Percentiles rank a stretch among this genome's conserved stretches.
Conservation (phyloP, 2,113 vertebrate genomes). For the Brachionichthys hirsutus region DNA sequence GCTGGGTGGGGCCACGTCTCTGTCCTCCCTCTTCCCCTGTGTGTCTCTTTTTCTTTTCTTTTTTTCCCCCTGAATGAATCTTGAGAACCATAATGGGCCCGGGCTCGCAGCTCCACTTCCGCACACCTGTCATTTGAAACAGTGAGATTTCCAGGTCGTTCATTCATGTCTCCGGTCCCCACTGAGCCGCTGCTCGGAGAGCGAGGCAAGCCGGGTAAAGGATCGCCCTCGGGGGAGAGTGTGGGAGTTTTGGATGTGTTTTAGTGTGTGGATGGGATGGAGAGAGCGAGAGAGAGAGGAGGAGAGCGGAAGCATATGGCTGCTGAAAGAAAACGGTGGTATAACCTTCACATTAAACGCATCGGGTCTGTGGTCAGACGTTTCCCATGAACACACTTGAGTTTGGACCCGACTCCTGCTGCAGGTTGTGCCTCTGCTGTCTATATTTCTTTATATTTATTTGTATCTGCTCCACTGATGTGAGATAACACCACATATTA, state of each 20-base stretch:
- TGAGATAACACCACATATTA: no score
- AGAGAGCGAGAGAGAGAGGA: no score
- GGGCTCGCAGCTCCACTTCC: constrained; percentile 75
- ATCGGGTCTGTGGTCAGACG: not conserved
- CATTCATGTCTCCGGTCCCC: constrained; percentile 69
- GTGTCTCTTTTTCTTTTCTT: constrained; percentile 13
- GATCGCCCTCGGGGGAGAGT: constrained; percentile 65
- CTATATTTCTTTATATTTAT: no score
- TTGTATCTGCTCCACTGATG: no score
- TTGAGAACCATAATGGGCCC: constrained; percentile 62
- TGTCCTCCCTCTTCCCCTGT: constrained; percentile 48
- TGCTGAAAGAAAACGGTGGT: constrained; percentile 15
- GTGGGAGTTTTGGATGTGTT: constrained; percentile 14
- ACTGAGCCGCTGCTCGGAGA: constrained; percentile 62
- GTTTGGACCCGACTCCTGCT: constrained; percentile 5
- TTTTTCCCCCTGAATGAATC: constrained; percentile 64
- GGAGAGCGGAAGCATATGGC: constrained; percentile 15
- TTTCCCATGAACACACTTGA: constrained; percentile 24
- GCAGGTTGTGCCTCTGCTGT: not conserved
- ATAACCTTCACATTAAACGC: not conserved
- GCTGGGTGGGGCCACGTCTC: constrained; percentile 68
- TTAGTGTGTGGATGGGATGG: constrained; percentile 21
- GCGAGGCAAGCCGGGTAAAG: constrained; percentile 69
- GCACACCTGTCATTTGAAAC: constrained; percentile 67
- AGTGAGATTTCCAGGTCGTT: constrained; percentile 76